These are phyloP conservation scores for Euproctis similis DNA, from an alignment of 2,888 invertebrate genomes.

Conservation along the genomic window DNA sequence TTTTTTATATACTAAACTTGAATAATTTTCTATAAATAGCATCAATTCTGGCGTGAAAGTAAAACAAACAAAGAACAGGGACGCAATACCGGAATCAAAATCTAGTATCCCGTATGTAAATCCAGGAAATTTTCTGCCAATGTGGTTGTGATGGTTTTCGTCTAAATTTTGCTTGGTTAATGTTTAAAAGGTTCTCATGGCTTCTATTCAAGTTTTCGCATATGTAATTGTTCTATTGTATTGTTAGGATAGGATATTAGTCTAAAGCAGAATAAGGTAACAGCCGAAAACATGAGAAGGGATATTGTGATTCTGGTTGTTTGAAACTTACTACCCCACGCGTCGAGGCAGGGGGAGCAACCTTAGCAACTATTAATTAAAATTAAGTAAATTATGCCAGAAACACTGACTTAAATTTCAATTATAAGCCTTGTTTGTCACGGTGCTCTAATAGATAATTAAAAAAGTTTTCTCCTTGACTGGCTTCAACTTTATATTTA, in stretches of 20 bases:
- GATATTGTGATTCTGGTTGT: constrained; percentile 30
- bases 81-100: no score
- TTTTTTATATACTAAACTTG: no score
- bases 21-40: no score
- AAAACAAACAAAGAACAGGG: no score
- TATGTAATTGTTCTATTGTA: background rate
- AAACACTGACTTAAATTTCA: constrained; percentile 8
- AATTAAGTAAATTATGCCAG: constrained; percentile 16
- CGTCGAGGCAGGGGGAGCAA: constrained; percentile 13
- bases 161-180: no score
- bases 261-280: constrained; percentile 10
- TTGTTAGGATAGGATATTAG: no score
- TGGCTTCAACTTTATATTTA: constrained; percentile 6
- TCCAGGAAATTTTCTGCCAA: no score
- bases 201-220: background rate
- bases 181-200: no score
- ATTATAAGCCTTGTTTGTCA: constrained; percentile 10
- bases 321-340: constrained; percentile 15
- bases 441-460: constrained; percentile 10
- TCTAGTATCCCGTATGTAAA: no score
- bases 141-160: no score
- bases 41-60: no score
- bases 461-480: constrained; percentile 15
- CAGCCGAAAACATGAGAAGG: constrained; percentile 25
- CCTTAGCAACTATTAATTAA: constrained; percentile 16